Evolutionary conservation across 2,888 invertebrate species (phyloP).

Genomic region (Hydraecia micacea): DNA sequence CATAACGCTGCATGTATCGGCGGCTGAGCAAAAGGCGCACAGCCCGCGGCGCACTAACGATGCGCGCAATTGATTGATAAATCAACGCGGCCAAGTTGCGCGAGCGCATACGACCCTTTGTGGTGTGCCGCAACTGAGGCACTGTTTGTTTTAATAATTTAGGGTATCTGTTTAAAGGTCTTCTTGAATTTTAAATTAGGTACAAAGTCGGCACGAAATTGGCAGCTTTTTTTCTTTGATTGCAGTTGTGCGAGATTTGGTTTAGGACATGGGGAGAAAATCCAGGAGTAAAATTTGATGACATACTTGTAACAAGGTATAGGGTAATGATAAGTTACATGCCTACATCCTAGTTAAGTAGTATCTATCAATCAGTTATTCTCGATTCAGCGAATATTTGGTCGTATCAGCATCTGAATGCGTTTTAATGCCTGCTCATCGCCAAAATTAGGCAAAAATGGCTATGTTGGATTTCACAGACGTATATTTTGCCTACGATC

Average conservation of each 20-base stretch:
- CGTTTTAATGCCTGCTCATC: background rate
- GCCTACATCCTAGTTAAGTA: background rate
- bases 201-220: conserved; percentile 26
- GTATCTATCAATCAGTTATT: background rate
- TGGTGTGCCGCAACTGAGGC: conserved; percentile 66
- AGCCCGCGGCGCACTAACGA: conserved; percentile 71
- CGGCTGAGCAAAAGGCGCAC: conserved; percentile 60
- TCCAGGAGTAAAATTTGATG: background rate
- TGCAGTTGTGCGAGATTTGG: conserved; percentile 1
- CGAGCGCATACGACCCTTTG: conserved; percentile 67
- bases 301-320: background rate
- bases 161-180: conserved; percentile 71
- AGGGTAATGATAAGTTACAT: background rate
- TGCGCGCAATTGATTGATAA: conserved; percentile 70
- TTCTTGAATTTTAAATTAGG: conserved; percentile 55
- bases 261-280: background rate
- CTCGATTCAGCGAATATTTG: background rate
- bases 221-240: background rate
- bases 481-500: background rate
- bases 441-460: background rate
- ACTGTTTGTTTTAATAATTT: conserved; percentile 72
- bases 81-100: conserved; percentile 70
- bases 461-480: background rate
- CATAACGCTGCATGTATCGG: conserved; percentile 50
- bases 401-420: background rate